phyloP scores from a whole-genome alignment of 1,140 invertebrate genomes.

The Cydia splendana region DNA sequence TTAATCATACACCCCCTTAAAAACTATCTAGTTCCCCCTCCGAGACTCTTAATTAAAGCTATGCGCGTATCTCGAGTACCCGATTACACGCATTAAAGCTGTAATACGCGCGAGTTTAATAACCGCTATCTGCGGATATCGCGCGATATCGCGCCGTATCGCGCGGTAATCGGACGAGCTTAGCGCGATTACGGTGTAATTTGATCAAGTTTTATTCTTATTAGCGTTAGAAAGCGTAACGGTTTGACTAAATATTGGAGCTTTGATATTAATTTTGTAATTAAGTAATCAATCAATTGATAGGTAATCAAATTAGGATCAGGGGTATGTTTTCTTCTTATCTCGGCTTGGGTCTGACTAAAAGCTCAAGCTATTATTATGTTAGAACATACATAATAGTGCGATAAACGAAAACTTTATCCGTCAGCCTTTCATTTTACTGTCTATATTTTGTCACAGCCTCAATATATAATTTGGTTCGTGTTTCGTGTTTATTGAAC shows the following conservation, averaged over 20 bases:
- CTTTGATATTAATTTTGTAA: constrained; percentile 5
- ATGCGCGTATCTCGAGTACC: constrained; percentile 39
- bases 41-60: constrained; percentile 29
- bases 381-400: no score
- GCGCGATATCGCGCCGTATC: constrained; percentile 5
- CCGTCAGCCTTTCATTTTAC: no score
- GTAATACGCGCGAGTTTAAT: constrained; percentile 48
- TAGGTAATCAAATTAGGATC: no score
- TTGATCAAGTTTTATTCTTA: constrained; percentile 31
- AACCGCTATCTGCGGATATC: constrained; percentile 22
- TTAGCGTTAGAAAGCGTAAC: not conserved
- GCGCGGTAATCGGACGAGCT: constrained; percentile 13
- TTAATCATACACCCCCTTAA: constrained; percentile 3
- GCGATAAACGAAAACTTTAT: no score
- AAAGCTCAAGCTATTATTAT: no score
- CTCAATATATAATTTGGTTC: no score
- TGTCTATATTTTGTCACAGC: no score
- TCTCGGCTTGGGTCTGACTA: no score
- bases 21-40: constrained; percentile 13
- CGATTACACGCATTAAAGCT: constrained; percentile 40
- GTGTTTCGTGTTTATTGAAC: no score
- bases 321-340: no score
- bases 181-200: constrained; percentile 4
- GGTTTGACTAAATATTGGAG: not conserved
- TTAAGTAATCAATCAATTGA: not conserved